Conservation (phyloP, 2,888 invertebrate species). For the Andrena bicolor region DNA sequence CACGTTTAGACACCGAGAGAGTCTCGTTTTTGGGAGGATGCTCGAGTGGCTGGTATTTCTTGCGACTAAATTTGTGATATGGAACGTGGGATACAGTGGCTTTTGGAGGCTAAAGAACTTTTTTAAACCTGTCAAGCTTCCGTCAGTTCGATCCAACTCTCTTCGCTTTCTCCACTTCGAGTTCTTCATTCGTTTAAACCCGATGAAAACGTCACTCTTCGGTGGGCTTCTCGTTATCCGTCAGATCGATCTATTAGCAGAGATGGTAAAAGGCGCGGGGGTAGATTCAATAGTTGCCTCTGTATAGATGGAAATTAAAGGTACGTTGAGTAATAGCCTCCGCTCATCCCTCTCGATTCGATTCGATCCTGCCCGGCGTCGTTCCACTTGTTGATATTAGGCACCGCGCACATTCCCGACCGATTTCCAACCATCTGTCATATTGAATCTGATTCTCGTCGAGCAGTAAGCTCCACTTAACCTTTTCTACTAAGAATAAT, state of each 20-base stretch:
- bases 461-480: too few species aligned
- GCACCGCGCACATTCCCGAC: constrained; percentile 43
- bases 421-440: neutral
- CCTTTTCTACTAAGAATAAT: too few species aligned
- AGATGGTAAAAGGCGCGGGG: neutral
- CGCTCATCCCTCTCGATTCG: constrained; percentile 56
- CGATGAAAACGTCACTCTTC: too few species aligned
- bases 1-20: neutral
- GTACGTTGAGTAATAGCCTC: constrained; percentile 69
- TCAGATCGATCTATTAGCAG: neutral
- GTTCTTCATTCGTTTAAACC: too few species aligned
- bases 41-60: neutral
- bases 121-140: too few species aligned
- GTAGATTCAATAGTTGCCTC: constrained; percentile 24
- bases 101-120: too few species aligned
- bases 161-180: too few species aligned
- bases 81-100: too few species aligned
- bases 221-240: neutral
- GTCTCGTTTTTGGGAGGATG: neutral
- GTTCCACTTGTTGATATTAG: constrained; percentile 77
- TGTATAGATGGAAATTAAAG: constrained; percentile 62
- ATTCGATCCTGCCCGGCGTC: constrained; percentile 55
- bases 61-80: neutral
- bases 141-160: too few species aligned
- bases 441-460: too few species aligned